These are phyloP conservation scores for Odontocerum albicorne DNA, from an alignment of 2,888 invertebrate genomes.

Conservation along the genomic window DNA sequence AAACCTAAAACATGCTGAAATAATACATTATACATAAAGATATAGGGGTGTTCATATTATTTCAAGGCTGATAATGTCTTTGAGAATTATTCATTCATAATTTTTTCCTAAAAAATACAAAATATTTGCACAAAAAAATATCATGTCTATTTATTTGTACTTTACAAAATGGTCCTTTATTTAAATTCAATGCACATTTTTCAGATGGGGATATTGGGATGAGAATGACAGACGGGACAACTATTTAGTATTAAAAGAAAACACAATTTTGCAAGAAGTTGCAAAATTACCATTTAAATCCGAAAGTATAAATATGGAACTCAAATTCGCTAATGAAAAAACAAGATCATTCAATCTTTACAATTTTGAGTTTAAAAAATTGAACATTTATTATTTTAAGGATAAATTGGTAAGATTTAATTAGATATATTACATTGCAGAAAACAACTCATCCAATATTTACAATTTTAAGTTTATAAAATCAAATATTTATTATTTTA, in stretches of 20 bases:
- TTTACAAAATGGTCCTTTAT: too few species aligned
- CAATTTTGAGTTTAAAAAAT: constrained; percentile 80
- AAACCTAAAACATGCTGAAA: too few species aligned
- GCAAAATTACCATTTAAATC: constrained; percentile 58
- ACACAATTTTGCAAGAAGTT: constrained; percentile 46
- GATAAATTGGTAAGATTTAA: constrained; percentile 64
- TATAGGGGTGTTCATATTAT: too few species aligned
- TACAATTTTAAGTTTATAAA: constrained; percentile 81
- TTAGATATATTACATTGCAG: too few species aligned
- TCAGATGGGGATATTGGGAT: constrained; percentile 88
- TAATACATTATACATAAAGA: too few species aligned
- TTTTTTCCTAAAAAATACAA: too few species aligned
- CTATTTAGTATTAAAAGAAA: constrained; percentile 67
- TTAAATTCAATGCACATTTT: too few species aligned
- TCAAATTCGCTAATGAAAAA: constrained; percentile 75
- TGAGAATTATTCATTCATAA: too few species aligned
- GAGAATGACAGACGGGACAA: constrained; percentile 83
- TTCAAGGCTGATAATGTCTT: too few species aligned
- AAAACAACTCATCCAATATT: constrained; percentile 72
- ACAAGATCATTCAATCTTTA: constrained; percentile 73
- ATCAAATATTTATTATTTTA: constrained; percentile 73
- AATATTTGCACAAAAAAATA: too few species aligned
- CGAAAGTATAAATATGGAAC: constrained; percentile 71
- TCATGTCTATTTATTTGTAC: too few species aligned
- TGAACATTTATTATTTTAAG: constrained; percentile 75